Evolutionary conservation across 1,140 invertebrate species (phyloP).

Genomic region (Bombus sibiricus): DNA sequence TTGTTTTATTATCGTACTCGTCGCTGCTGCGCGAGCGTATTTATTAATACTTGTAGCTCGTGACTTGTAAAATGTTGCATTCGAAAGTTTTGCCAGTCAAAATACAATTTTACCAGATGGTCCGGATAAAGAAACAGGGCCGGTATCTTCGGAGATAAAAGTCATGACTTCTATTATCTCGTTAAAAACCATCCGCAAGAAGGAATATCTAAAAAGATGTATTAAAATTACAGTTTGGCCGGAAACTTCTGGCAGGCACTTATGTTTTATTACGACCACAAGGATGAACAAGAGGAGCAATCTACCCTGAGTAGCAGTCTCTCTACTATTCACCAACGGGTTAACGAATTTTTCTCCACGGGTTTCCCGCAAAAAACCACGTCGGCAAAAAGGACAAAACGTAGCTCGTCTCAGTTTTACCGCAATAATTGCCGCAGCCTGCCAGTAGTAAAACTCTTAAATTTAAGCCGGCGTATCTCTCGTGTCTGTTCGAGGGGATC

Average conservation of each 20-base stretch:
- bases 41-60: too few species aligned
- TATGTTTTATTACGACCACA: background rate
- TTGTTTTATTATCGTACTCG: too few species aligned
- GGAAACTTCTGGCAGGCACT: background rate
- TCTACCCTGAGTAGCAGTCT: background rate
- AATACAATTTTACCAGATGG: too few species aligned
- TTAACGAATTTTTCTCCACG: background rate
- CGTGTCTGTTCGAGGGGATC: too few species aligned
- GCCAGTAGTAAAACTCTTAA: constrained; percentile 44
- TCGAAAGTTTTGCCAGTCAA: too few species aligned
- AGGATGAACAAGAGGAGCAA: background rate
- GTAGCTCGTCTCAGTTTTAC: constrained; percentile 20
- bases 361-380: constrained; percentile 1
- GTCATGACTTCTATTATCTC: background rate
- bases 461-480: constrained; percentile 19
- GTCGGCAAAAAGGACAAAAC: background rate
- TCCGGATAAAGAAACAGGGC: too few species aligned
- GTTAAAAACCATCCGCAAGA: background rate
- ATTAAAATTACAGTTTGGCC: background rate
- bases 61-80: too few species aligned
- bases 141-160: background rate
- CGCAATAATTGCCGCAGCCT: constrained; percentile 38
- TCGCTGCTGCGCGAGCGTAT: too few species aligned
- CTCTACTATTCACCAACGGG: constrained; percentile 1
- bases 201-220: background rate